Conservation (phyloP, 2,888 invertebrate genomes). For the Eremobia ochroleuca region DNA sequence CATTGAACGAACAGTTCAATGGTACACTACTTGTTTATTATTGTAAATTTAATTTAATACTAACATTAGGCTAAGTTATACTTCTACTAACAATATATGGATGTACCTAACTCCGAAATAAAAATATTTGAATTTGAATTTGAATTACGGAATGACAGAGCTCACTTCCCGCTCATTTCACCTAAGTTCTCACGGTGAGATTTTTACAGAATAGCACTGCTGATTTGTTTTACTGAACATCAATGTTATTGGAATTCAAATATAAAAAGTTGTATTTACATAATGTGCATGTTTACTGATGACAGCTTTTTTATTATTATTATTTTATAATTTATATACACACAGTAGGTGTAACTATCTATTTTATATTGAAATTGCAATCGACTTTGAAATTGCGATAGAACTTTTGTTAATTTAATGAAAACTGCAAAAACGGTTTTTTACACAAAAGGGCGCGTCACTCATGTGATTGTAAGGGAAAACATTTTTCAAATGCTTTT, state of each 20-base stretch:
- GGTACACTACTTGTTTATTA: too few relatives aligned
- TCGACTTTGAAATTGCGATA: not conserved
- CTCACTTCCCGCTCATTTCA: too few relatives aligned
- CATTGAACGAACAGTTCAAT: too few relatives aligned
- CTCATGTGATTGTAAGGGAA: not conserved
- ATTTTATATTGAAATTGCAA: not conserved
- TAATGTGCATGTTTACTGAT: not conserved
- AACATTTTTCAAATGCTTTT: slow-evolving; percentile 11
- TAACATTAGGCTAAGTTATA: too few relatives aligned
- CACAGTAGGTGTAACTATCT: not conserved
- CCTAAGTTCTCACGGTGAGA: too few relatives aligned
- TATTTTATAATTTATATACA: not conserved
- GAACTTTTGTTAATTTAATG: slow-evolving; percentile 18
- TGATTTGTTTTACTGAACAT: not conserved
- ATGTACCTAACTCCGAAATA: too few relatives aligned
- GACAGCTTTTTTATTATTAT: not conserved
- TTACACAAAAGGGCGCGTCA: slow-evolving; percentile 2
- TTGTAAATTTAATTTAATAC: too few relatives aligned
- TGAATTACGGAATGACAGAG: too few relatives aligned
- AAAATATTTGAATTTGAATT: too few relatives aligned
- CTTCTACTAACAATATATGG: too few relatives aligned
- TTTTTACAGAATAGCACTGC: too few relatives aligned
- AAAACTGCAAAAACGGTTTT: slow-evolving; percentile 6
- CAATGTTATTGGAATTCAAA: slow-evolving; percentile 5
- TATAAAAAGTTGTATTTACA: not conserved